A percentile compares a stretch with the other conserved stretches of the same genome.
Conservation (phyloP, 2,888 invertebrate genomes). For the Parelbella ahira region DNA sequence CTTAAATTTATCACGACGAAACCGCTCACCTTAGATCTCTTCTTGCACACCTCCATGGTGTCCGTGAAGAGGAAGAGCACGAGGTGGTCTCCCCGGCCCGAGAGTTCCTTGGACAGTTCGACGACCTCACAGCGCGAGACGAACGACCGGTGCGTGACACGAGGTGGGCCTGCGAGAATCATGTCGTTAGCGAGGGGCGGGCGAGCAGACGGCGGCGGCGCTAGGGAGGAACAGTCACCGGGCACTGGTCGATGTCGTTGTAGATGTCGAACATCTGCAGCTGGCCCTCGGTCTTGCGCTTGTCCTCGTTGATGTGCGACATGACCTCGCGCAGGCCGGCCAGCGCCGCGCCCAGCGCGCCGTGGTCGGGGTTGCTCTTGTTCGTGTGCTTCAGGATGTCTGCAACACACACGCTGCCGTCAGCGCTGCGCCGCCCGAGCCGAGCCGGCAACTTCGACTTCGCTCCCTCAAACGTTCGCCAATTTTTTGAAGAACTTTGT, state of each 20-base stretch:
- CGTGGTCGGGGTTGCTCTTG: conserved; percentile 93
- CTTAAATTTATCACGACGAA: too few species aligned
- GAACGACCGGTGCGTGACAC: conserved; percentile 95
- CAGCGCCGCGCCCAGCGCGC: conserved; percentile 90
- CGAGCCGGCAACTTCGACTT: too few species aligned
- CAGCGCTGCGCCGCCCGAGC: too few species aligned
- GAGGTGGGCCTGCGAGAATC: conserved; percentile 89
- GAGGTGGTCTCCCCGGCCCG: conserved; percentile 92
- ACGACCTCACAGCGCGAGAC: conserved; percentile 93
- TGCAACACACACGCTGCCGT: conserved; percentile 45
- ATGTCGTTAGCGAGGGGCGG: too few species aligned
- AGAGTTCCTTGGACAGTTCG: conserved; percentile 90
- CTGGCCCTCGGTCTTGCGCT: conserved; percentile 96
- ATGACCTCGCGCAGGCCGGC: conserved; percentile 95
- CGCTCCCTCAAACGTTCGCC: too few species aligned
- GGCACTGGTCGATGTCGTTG: conserved; percentile 98
- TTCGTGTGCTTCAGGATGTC: conserved; percentile 96
- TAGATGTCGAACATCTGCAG: conserved; percentile 98
- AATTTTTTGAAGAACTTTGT: too few species aligned
- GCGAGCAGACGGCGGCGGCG: too few species aligned
- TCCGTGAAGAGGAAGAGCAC: conserved; percentile 97
- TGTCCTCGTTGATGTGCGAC: conserved; percentile 98
- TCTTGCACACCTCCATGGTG: conserved; percentile 94
- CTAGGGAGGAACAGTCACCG: too few species aligned
- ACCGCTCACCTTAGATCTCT: conserved; percentile 87